These are phyloP conservation scores for Thripadectes ignobilis DNA, from an alignment of 2,797 vertebrate genomes.

Conservation along the genomic window DNA sequence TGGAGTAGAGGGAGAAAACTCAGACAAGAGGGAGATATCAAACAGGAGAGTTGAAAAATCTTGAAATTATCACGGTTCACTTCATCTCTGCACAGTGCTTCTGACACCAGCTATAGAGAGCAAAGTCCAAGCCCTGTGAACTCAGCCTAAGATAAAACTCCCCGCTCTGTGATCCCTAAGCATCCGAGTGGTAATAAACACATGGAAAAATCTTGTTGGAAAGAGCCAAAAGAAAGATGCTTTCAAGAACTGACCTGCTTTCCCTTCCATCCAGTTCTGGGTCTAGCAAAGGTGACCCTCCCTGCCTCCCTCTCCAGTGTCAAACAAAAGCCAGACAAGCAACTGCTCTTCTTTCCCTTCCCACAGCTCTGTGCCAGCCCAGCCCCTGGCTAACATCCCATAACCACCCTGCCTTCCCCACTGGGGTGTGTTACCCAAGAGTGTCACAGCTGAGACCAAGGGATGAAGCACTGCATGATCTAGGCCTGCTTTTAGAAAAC, in stretches of 20 bases:
- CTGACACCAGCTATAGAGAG: background rate
- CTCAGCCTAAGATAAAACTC: background rate
- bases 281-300: background rate
- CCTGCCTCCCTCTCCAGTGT: background rate
- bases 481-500: background rate
- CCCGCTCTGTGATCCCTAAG: background rate
- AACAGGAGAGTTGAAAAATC: background rate
- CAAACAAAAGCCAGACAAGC: background rate
- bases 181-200: slow-evolving; percentile 26
- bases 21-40: background rate
- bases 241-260: slow-evolving; percentile 1
- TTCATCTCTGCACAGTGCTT: background rate
- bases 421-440: background rate
- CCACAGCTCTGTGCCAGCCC: background rate
- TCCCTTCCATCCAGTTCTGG: background rate
- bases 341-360: background rate
- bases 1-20: background rate
- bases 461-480: background rate
- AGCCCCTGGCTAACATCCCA: background rate
- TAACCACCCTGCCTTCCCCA: background rate
- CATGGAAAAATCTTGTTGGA: background rate
- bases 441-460: background rate
- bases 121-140: background rate
- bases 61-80: background rate
- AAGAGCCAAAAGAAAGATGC: background rate